Evolutionary conservation across 30 jellyfish, hydroid and myxozoan species (phyloP).

Genomic region (Mastigias papua): DNA sequence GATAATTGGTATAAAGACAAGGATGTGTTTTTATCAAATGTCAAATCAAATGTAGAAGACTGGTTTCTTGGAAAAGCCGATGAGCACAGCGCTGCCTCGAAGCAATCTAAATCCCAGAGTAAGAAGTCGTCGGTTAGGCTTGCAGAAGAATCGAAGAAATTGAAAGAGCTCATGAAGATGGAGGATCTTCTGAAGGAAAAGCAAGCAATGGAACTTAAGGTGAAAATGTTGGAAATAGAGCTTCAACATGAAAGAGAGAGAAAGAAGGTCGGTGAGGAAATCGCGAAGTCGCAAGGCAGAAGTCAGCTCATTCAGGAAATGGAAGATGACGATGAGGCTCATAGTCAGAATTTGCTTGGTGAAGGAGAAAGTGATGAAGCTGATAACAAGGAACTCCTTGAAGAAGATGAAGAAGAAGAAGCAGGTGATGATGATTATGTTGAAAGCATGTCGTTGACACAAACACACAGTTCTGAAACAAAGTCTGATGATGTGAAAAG

Average conservation of each 20-base stretch:
- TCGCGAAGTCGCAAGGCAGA: slow-evolving; percentile 29
- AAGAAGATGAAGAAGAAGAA: slow-evolving; percentile 6
- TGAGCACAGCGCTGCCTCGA: slow-evolving; percentile 40
- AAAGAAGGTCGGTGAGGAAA: slow-evolving; percentile 23
- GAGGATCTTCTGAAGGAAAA: slow-evolving; percentile 32
- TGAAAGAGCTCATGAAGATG: slow-evolving; percentile 47
- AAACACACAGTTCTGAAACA: no score
- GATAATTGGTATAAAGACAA: slow-evolving; percentile 44
- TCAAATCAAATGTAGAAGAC: slow-evolving; percentile 50
- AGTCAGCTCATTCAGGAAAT: slow-evolving; percentile 61
- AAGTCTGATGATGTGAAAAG: no score
- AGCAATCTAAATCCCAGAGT: slow-evolving; percentile 32
- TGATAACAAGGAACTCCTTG: neutral
- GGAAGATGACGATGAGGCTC: slow-evolving; percentile 60
- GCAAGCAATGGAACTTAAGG: slow-evolving; percentile 32
- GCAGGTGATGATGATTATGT: slow-evolving; percentile 13
- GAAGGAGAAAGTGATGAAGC: slow-evolving; percentile 18
- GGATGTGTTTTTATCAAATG: slow-evolving; percentile 9
- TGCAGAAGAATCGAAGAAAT: slow-evolving; percentile 36
- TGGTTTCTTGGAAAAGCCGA: slow-evolving; percentile 39
- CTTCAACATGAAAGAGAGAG: slow-evolving; percentile 60
- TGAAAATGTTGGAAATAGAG: slow-evolving; percentile 43
- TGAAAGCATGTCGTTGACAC: neutral
- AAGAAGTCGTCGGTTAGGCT: slow-evolving; percentile 30
- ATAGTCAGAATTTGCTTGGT: slow-evolving; percentile 36